Evolutionary conservation across 2,797 vertebrate genomes (phyloP).

Genomic region (Nannoperca australis): DNA sequence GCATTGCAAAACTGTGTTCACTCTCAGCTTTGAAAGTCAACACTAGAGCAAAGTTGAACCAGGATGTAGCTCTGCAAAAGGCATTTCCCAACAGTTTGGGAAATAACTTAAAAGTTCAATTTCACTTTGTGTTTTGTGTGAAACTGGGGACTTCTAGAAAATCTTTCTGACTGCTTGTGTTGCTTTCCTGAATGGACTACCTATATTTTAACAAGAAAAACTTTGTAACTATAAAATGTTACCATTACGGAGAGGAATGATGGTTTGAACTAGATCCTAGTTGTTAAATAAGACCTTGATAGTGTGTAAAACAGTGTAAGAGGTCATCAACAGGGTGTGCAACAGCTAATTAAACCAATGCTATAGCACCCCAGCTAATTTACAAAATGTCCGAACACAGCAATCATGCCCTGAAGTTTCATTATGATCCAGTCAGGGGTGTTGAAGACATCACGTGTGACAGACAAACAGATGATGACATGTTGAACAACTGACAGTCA

Average conservation of each 20-base stretch:
- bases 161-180: not conserved
- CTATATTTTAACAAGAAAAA: not conserved
- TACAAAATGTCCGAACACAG: not conserved
- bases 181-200: not conserved
- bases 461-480: conserved; percentile 37
- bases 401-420: conserved; percentile 22
- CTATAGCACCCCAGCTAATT: not conserved
- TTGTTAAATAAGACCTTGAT: no score
- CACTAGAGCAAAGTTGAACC: conserved; percentile 25
- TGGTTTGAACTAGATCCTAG: not conserved
- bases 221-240: not conserved
- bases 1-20: conserved; percentile 12
- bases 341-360: conserved; percentile 7
- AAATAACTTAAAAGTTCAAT: conserved; percentile 41
- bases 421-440: conserved; percentile 13
- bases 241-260: not conserved
- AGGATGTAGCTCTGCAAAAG: conserved; percentile 39
- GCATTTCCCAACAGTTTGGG: conserved; percentile 46
- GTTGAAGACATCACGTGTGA: conserved; percentile 13
- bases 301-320: not conserved
- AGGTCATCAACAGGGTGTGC: not conserved
- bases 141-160: conserved; percentile 32
- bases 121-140: conserved; percentile 40
- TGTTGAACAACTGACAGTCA: conserved; percentile 23
- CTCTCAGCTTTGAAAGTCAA: conserved; percentile 5